Evolutionary conservation across 2,888 invertebrate genomes (phyloP), one percentile per base, ranked within the genome.

Genomic region (Euphydryas editha): DNA sequence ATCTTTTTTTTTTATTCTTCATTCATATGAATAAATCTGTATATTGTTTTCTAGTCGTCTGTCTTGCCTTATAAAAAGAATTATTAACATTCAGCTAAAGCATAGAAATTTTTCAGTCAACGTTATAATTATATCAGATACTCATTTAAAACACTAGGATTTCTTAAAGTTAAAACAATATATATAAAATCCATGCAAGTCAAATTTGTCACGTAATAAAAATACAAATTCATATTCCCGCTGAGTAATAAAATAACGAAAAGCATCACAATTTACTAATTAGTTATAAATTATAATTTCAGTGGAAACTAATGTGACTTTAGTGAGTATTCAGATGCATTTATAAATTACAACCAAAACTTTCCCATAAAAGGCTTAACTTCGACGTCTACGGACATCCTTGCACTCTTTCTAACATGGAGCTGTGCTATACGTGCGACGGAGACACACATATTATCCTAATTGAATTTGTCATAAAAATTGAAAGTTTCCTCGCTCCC

Each of bases 401-500:
- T 76, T 72, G 20, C 42, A n/a, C 81, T 78, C 75, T 76, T 83
- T 77, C 71, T 76, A 75, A 81, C 74, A 79, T 73, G 73, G 79
- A 77, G 79, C 78, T 78, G 78, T 76, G 81, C 81, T 83, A 77
- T 78, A 72, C 67, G 79, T 76, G 76, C 75, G 80, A 86, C 77
- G 83, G 80, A 82, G 83, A 81, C 77, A 70, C 80, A 90, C 91
- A 91, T 90, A 86, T 81, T 75, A 68, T 77, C 78, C 80, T 91
- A 90, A 90, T 90, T 90, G 85, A 89, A 86, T 91, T 90, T 88
- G 88, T 92, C 90, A 91, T 92, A 92, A 91, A 92, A 92, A 92
- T 90, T 90, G 86, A 87, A 92, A 92, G 88, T 91, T 90, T 86
- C 77, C 75, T 78, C 83, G 80, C 83, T 85, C 78, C 78, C 85